Base-by-base conservation (phyloP, 2,113 vertebrate species). In the Atractosteus spatula region DNA sequence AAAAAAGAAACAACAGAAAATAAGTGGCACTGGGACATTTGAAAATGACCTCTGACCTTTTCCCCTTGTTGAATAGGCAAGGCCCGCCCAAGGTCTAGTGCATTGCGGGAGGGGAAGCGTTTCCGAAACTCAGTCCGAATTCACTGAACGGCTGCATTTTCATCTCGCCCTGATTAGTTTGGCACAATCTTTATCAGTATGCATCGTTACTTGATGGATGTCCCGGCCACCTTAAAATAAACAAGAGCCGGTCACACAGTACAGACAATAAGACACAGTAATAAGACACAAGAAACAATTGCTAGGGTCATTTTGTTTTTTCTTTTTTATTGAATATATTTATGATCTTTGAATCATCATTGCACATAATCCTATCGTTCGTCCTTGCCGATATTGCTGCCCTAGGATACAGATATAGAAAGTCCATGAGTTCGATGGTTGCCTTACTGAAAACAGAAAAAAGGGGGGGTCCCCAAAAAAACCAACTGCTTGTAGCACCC, bases 321-420 rank as follows among this genome's bases (percentile, higher is more conserved):
- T 80, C 77, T 86, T 90, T 51, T 89, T 89, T 89, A 89, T 91
- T 90, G 79, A 87, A 93, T 91, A 91, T 89, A 92, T 90, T 78
- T 74, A 70, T 89, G 45, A 13, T 86, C 88, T 84, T 90, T 87
- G 87, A 85, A 80, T 92, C 88, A 90, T 89, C 88, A 91, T 92
- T 92, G 91, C 91, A 93, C 91, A 91, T 91, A 86, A 76, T 88
- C 91, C 88, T 88, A 88, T 90, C 89, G 84, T 90, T 87, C 86
- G 89, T 91, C 88, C 90, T 89, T 87, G 90, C 86, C 89, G 86
- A 91, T 92, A 92, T 92, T 93, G 91, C 92, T 93, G 89, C 87
- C 89, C 92, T 92, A 93, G 90, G 83, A 90, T 91, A 88, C 90
- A 84, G 87, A 92, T 89, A 89, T 91, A 91, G 84, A 92, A 91